Base-by-base conservation (phyloP, 2,888 invertebrate species). In the Athalia rosae region DNA sequence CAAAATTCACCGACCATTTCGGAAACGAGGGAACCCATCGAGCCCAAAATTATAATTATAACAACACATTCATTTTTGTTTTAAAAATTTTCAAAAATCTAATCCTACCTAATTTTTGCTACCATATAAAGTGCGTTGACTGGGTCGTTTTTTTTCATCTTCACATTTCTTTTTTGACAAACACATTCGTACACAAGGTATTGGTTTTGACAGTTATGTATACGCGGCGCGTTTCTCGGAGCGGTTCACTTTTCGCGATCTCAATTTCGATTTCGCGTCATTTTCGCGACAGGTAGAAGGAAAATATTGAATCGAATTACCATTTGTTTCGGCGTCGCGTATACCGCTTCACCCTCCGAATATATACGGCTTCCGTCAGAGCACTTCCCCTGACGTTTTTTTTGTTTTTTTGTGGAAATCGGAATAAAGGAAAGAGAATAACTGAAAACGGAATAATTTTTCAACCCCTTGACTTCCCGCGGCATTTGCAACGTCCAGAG, bases 261-360 rank as follows among this genome's bases (percentile, higher is more conserved):
- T 69, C 56, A 53, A 69, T 69, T n/a, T 69, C 56, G 41, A 69
- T 69, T 41, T 6, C 69, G 56, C n/a, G 41, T 48, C 53, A 69
- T 69, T 56, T 69, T 53, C 53, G 43, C 43, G 41, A 28, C 56
- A 69, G 28, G n/a, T 28, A 7, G 69, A 6, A 41, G 28, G 56
- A 56, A 69, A 43, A 53, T 69, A 69, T 56, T 53, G 53, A 56
- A 53, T 69, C n/a, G 53, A 6, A 67, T 67, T 53, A 53, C 67
- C 67, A 67, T 67, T 43, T 28, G 56, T 56, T 56, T 56, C 56
- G 11, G 11, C 53, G 28, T 53, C 41, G 53, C 69, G 28, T 28
- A 28, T 28, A 28, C 28, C 28, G 53, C 53, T 69, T 56, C n/a
- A 9, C 56, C 69, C 28, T 7, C 69, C 13, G 53, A 56, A 50